Evolutionary conservation across 2,113 vertebrate genomes (phyloP).

Genomic region (Nibea coibor): DNA sequence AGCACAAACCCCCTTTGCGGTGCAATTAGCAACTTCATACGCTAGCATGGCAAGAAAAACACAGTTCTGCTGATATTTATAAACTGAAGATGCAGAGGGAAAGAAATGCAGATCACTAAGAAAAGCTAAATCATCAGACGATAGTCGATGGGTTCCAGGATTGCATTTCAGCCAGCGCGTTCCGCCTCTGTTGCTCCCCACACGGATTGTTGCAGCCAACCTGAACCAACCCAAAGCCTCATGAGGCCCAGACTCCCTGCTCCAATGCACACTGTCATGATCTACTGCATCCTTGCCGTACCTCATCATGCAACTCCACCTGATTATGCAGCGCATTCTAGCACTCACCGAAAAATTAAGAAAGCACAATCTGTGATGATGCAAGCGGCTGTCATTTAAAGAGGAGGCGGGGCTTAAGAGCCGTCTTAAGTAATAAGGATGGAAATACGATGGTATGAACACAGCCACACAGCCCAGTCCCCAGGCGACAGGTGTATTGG

Average conservation of each 20-base stretch:
- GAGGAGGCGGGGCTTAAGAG: conserved; percentile 19
- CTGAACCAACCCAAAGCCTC: too few species aligned
- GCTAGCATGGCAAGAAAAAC: too few species aligned
- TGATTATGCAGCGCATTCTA: neutral
- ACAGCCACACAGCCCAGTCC: conserved; percentile 24
- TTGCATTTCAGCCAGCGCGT: too few species aligned
- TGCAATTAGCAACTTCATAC: too few species aligned
- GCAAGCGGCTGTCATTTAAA: neutral
- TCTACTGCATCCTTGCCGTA: neutral
- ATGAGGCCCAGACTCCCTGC: neutral
- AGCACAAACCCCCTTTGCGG: too few species aligned
- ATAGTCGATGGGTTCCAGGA: too few species aligned
- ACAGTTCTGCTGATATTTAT: too few species aligned
- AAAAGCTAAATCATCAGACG: too few species aligned
- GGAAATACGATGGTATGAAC: conserved; percentile 19
- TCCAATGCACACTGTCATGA: neutral
- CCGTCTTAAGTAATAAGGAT: conserved; percentile 5
- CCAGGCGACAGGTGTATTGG: conserved; percentile 60
- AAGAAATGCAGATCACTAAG: too few species aligned
- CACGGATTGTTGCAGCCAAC: too few species aligned
- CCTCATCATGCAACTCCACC: neutral
- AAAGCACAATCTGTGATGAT: neutral
- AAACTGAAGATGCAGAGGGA: too few species aligned
- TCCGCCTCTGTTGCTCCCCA: too few species aligned
- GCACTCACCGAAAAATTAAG: neutral